Evolutionary conservation across 2,797 vertebrate species (phyloP), one percentile per base, ranked within the genome.

Genomic region (Gymnocypris eckloni): DNA sequence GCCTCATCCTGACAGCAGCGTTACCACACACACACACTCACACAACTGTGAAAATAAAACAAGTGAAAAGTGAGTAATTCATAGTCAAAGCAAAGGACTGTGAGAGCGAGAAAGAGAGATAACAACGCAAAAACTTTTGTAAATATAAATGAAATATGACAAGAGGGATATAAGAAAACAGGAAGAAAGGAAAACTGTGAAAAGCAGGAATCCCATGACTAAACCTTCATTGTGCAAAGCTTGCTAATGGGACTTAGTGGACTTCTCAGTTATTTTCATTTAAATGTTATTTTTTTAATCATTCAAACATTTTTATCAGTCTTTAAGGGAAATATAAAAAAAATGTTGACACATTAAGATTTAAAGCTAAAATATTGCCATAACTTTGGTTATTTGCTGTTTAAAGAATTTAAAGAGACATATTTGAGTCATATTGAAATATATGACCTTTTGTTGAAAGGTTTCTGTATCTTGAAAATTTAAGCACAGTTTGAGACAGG

Each of bases 1-100:
- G 92, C 96, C 96, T 97, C 95, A 96, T 97, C 78, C 78, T 81
- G 96, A 96, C 96, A 97, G 95, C 93, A 93, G 95, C 94, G 41
- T 93, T 92, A 93, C 93, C 94, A 92, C 89, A 86, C 45, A 81
- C 83, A 84, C 84, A 56, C 85, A 89, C 87, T 81, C 72, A 52
- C 69, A 79, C 84, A 81, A 81, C 84, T 86, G 84, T 81, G 78
- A 81, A 86, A 86, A 86, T 86, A 80, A 79, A 85, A 78, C 28
- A 20, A 86, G 77, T 66, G 69, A 72, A 80, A 86, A 80, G 67
- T 50, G 28, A 13, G 71, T 75, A 82, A 83, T 71, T 70, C 86
- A 70, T 50, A 86, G 80, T 67, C 75, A 83, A 79, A 85, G 54
- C 80, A 82, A 83, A 72, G 41, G 37, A 61, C 41, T 67, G 50